Evolutionary conservation across 1,140 invertebrate genomes (phyloP).

Genomic region (Drosophila albomicans): DNA sequence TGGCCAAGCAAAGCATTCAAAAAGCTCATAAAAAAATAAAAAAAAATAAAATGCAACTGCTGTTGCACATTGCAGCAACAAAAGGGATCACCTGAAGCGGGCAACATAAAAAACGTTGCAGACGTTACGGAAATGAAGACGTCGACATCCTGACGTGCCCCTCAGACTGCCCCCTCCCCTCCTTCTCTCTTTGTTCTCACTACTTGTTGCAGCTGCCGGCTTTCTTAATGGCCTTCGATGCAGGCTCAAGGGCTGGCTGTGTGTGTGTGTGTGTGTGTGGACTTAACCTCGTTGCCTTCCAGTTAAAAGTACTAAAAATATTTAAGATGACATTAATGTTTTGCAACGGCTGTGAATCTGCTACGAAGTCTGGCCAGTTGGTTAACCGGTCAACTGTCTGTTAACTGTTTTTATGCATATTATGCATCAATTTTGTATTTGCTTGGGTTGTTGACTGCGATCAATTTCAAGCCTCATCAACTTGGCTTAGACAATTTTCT

Average conservation of each 20-base stretch:
- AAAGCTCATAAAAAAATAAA: conserved; percentile 61
- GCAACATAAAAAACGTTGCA: conserved; percentile 55
- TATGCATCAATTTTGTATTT: background rate
- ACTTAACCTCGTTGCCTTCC: conserved; percentile 29
- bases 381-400: conserved; percentile 20
- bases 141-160: conserved; percentile 61
- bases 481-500: conserved; percentile 59
- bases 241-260: background rate
- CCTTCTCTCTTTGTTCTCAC: too few species aligned
- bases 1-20: conserved; percentile 23
- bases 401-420: conserved; percentile 41
- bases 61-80: conserved; percentile 21
- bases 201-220: conserved; percentile 47
- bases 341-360: background rate
- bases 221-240: conserved; percentile 61
- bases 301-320: conserved; percentile 37
- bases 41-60: conserved; percentile 53
- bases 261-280: background rate
- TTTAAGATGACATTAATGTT: conserved; percentile 61
- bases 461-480: conserved; percentile 28
- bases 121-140: conserved; percentile 73
- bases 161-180: background rate
- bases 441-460: background rate
- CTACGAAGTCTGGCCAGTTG: background rate
- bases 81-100: conserved; percentile 11